Base-by-base conservation (phyloP, 1,140 invertebrate genomes). In the Ceratosolen fusciceps region DNA sequence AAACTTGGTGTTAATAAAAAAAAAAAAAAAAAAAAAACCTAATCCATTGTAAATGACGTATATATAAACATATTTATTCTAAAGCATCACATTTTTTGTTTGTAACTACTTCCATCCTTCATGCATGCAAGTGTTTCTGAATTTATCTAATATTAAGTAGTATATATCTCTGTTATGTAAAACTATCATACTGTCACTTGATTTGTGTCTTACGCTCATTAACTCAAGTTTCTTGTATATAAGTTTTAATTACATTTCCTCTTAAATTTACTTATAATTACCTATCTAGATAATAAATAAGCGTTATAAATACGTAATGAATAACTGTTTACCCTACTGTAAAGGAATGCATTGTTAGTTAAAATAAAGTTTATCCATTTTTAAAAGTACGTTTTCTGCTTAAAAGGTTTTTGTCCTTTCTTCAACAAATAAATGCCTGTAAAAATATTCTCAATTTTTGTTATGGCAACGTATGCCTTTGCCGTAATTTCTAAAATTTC, bases 81-180 rank as follows among this genome's bases (percentile, higher is more conserved):
- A 37, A 37, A 65, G 2, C 10, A 1, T 65, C 8, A n/a, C 16
- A 37, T 65, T 37, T n/a, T 65, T 16, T 65, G 29, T 60, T n/a
- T n/a, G 31, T 65, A 65, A 37, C 21, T 65, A 62, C 29, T 62
- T 62, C 14, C 34, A 62, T n/a, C 34, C 26, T 62, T 39, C 29
- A 21, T 74, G 72, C 72, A 74, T 74, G 72, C 24, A 56, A 74
- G 16, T 39, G 2, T 74, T 16, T 31, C 56, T 43, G 2, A 74
- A 74, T 24, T 74, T 47, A 3, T 68, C 9, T 1, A 47, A 26
- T 60, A 39, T 74, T 58, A 58, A n/a, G 9, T 74, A 58, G 21
- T 21, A 43, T 19, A 52, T 73, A 37, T 56, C n/a, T 26, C 37
- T 34, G 4, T 21, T 58, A n/a, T 43, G 7, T 47, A 16, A 8